phyloP scores from a whole-genome alignment of 2,797 vertebrate species.

The Gymnothorax reevesii region DNA sequence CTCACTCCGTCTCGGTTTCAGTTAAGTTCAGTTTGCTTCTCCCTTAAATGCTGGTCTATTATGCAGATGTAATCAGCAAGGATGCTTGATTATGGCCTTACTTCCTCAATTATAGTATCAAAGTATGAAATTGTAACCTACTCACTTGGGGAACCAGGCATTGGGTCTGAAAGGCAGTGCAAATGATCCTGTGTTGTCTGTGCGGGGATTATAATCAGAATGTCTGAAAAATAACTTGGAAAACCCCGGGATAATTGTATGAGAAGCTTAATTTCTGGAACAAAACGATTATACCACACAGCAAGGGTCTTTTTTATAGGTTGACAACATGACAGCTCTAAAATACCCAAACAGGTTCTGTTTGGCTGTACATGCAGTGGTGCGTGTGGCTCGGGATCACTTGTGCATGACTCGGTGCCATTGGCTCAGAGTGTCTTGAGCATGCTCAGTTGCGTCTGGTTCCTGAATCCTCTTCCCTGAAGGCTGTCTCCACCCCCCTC shows the following conservation, averaged over 20 bases:
- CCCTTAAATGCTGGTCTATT: background rate
- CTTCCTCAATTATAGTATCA: slow-evolving; percentile 10
- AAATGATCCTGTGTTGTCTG: background rate
- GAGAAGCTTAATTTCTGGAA: background rate
- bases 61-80: background rate
- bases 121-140: slow-evolving; percentile 6
- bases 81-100: background rate
- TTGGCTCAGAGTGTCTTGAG: background rate
- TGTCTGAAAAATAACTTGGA: background rate
- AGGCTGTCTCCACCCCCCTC: background rate
- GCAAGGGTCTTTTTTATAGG: background rate
- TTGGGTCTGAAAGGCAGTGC: background rate
- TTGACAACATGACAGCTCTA: background rate
- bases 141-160: slow-evolving; percentile 8
- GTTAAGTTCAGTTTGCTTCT: background rate
- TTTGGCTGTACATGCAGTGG: background rate
- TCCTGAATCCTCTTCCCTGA: too few species aligned
- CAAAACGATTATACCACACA: background rate
- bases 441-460: background rate
- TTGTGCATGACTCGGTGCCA: background rate
- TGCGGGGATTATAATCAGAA: background rate
- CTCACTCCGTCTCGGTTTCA: background rate
- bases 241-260: background rate
- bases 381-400: background rate
- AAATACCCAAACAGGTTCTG: background rate